Percentiles rank a stretch among this genome's conserved stretches.
phyloP scores from a whole-genome alignment of 2,888 invertebrate species.

The Melangyna quadrimaculata region DNA sequence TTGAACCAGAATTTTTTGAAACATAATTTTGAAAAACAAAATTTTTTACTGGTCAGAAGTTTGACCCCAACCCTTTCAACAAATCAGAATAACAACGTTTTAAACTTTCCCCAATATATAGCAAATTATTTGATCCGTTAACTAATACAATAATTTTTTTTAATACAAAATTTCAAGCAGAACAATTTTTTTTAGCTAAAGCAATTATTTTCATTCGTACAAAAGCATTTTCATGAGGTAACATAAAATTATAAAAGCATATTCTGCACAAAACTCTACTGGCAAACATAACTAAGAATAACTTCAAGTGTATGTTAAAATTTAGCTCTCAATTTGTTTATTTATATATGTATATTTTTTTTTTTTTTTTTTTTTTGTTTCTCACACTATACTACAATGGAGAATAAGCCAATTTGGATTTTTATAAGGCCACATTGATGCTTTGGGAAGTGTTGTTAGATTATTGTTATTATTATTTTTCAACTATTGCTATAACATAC shows the following conservation, averaged over 20 bases:
- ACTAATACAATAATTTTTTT: neutral
- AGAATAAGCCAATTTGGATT: slow-evolving; percentile 8
- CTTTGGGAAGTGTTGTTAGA: slow-evolving; percentile 42
- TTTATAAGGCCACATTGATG: slow-evolving; percentile 57
- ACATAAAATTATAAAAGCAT: slow-evolving; percentile 63
- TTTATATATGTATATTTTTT: neutral
- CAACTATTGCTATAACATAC: slow-evolving; percentile 18
- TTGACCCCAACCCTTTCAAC: too few relatives aligned
- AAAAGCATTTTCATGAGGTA: slow-evolving; percentile 11
- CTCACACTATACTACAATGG: slow-evolving; percentile 21
- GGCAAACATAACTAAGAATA: slow-evolving; percentile 64
- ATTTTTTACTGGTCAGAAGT: too few relatives aligned
- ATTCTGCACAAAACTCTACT: slow-evolving; percentile 59
- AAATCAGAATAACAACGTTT: neutral
- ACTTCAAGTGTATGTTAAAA: slow-evolving; percentile 43
- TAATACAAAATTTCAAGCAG: neutral
- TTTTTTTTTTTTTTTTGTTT: neutral
- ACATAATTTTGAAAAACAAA: too few relatives aligned
- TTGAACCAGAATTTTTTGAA: too few relatives aligned
- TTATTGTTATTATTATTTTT: neutral
- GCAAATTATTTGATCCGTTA: neutral
- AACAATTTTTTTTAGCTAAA: neutral
- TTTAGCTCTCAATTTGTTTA: slow-evolving; percentile 30
- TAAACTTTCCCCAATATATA: neutral
- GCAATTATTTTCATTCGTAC: slow-evolving; percentile 15